Percentiles rank a stretch among this genome's conserved stretches.
Conservation (phyloP, 2,888 invertebrate genomes). For the Eurytoma californica region DNA sequence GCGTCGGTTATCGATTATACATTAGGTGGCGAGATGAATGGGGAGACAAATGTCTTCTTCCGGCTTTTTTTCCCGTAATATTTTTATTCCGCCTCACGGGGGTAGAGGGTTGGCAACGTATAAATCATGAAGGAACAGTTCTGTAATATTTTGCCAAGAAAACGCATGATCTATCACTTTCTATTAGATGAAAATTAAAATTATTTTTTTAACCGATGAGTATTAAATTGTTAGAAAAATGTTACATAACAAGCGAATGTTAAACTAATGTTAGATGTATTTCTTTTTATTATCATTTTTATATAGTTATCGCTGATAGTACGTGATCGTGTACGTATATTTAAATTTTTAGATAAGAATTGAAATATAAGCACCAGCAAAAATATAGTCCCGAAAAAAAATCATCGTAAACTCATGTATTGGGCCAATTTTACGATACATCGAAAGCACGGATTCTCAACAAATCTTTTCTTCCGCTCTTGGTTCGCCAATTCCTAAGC, state of each 20-base stretch:
- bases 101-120: slow-evolving; percentile 12
- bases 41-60: slow-evolving; percentile 56
- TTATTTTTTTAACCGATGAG: neutral
- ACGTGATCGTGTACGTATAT: too few species aligned
- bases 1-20: slow-evolving; percentile 52
- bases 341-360: too few species aligned
- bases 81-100: slow-evolving; percentile 17
- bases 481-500: neutral
- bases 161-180: neutral
- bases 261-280: too few species aligned
- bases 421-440: slow-evolving; percentile 33
- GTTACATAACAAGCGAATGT: neutral
- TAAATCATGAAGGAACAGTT: slow-evolving; percentile 47
- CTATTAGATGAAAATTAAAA: slow-evolving; percentile 11
- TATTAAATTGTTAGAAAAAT: neutral
- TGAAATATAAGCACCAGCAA: too few species aligned
- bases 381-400: too few species aligned
- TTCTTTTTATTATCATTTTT: neutral
- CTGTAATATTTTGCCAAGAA: slow-evolving; percentile 22
- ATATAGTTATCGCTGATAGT: too few species aligned
- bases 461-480: slow-evolving; percentile 1
- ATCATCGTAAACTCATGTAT: slow-evolving; percentile 2
- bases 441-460: neutral
- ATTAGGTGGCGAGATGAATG: slow-evolving; percentile 53
- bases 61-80: slow-evolving; percentile 38